phyloP scores from a whole-genome alignment of 1,140 invertebrate genomes.

The Dinoponera quadriceps region DNA sequence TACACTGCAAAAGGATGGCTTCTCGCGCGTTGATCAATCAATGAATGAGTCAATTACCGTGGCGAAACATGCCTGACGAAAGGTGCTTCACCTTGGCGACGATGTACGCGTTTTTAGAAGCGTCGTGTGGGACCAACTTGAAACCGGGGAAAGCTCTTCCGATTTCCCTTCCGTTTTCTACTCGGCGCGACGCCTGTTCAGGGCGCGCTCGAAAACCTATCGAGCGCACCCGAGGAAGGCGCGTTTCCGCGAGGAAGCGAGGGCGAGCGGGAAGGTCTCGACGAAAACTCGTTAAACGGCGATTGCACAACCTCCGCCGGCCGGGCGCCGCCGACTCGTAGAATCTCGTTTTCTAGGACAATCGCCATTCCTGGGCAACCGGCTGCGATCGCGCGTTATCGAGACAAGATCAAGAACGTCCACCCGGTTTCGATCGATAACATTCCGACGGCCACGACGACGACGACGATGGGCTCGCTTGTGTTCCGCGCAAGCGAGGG shows the following conservation, averaged over 20 bases:
- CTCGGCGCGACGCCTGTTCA: no score
- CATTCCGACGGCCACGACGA: slow-evolving; percentile 61
- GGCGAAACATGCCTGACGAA: no score
- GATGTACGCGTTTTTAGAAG: no score
- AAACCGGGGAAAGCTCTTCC: no score
- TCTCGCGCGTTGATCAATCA: no score
- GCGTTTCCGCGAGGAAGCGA: slow-evolving; percentile 47
- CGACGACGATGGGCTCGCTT: slow-evolving; percentile 46
- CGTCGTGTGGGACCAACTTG: no score
- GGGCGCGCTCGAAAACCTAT: no score
- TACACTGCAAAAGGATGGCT: no score
- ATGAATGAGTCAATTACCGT: no score
- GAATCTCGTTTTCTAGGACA: slow-evolving; percentile 76
- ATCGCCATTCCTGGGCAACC: slow-evolving; percentile 61
- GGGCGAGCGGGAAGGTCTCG: slow-evolving; percentile 34
- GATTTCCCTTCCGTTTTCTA: background rate
- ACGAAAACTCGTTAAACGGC: slow-evolving; percentile 55
- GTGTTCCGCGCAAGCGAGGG: background rate
- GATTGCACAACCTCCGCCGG: slow-evolving; percentile 62
- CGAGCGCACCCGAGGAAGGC: slow-evolving; percentile 14
- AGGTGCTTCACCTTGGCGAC: no score
- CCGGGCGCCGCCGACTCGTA: slow-evolving; percentile 65
- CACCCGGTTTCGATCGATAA: slow-evolving; percentile 48
- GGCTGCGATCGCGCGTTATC: slow-evolving; percentile 56
- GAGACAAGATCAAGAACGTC: slow-evolving; percentile 70